These are phyloP conservation scores for Palloptera scutellata DNA, from an alignment of 2,888 invertebrate species.

Conservation along the genomic window DNA sequence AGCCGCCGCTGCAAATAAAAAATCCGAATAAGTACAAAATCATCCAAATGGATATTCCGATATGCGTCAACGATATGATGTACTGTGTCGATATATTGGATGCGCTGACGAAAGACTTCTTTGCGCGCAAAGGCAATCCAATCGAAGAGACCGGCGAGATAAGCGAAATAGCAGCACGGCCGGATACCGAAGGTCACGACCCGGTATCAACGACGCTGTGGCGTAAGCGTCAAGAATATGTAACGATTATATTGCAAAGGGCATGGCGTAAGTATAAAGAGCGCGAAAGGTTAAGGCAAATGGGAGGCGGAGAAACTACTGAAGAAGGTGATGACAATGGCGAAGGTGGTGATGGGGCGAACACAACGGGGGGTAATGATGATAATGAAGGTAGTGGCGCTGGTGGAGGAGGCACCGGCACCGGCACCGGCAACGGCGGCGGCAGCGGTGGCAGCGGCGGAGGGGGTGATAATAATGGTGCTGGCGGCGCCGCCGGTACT, in stretches of 20 bases:
- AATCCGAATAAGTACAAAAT: slow-evolving; percentile 99
- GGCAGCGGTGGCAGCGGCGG: slow-evolving; percentile 53
- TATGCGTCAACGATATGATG: slow-evolving; percentile 96
- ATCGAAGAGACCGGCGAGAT: slow-evolving; percentile 92
- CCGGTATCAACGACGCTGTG: slow-evolving; percentile 93
- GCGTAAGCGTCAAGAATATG: slow-evolving; percentile 96
- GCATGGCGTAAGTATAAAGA: slow-evolving; percentile 91
- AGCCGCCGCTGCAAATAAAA: slow-evolving; percentile 96
- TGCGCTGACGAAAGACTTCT: slow-evolving; percentile 98
- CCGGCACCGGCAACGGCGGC: slow-evolving; percentile 49
- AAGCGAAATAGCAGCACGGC: slow-evolving; percentile 82
- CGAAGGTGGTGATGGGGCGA: slow-evolving; percentile 63
- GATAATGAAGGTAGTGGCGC: slow-evolving; percentile 65
- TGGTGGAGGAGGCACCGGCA: slow-evolving; percentile 51
- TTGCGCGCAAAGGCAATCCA: slow-evolving; percentile 93
- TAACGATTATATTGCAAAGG: slow-evolving; percentile 93
- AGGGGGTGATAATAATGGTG: slow-evolving; percentile 38
- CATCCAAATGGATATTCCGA: slow-evolving; percentile 98
- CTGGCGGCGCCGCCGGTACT: slow-evolving; percentile 36
- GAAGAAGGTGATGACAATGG: slow-evolving; percentile 63
- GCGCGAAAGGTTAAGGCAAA: slow-evolving; percentile 65
- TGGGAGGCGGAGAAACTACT: slow-evolving; percentile 58
- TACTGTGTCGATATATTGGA: slow-evolving; percentile 98
- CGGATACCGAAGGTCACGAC: slow-evolving; percentile 90
- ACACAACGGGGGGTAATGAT: slow-evolving; percentile 33